Conservation (phyloP, 2,888 invertebrate genomes). For the Dryococelus australis region DNA sequence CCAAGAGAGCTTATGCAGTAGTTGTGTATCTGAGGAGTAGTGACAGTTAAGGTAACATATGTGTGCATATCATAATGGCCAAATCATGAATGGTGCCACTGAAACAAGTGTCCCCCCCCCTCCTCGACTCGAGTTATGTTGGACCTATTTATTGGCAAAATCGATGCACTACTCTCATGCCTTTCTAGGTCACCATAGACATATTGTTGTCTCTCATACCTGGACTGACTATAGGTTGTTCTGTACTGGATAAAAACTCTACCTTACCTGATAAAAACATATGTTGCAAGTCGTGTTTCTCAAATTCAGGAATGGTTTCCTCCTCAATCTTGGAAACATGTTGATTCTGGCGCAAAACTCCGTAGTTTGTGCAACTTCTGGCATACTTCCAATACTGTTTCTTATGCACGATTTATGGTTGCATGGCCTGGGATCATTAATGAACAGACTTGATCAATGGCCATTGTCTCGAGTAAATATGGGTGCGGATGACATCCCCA, state of each 20-base stretch:
- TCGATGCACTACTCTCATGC: not conserved
- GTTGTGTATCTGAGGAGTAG: not conserved
- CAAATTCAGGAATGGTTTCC: not conserved
- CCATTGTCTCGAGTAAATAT: not conserved
- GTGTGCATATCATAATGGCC: not conserved
- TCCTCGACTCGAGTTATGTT: not conserved
- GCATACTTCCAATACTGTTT: not conserved
- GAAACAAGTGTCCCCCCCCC: not conserved
- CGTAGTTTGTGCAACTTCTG: not conserved
- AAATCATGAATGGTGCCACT: not conserved
- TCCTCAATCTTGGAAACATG: not conserved
- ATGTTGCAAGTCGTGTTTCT: not conserved
- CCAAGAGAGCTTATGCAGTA: not conserved
- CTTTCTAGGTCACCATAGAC: not conserved
- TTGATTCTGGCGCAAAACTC: not conserved
- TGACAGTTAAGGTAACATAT: not conserved
- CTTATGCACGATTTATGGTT: not conserved
- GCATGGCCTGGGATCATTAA: not conserved
- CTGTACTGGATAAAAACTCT: not conserved
- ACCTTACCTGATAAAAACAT: not conserved
- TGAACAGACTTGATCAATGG: not conserved
- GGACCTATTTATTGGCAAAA: not conserved
- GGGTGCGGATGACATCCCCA: not conserved
- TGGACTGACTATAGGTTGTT: not conserved
- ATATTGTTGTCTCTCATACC: not conserved